Percentiles rank a stretch among this genome's conserved stretches.
Evolutionary conservation across 2,888 invertebrate genomes (phyloP).

Genomic region (Limnephilus lunatus): DNA sequence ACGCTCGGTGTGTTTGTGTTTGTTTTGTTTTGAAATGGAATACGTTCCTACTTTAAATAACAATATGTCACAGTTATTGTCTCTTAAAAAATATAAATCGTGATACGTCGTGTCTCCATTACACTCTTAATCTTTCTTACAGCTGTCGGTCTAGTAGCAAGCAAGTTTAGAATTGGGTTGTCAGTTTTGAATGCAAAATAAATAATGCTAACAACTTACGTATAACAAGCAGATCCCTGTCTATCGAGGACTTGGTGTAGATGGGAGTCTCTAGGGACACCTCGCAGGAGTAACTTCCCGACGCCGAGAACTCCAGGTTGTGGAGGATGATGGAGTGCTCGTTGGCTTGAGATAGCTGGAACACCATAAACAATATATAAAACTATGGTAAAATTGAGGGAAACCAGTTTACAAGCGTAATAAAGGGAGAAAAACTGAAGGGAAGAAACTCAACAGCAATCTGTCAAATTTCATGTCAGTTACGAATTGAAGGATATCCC

Average conservation of each 20-base stretch:
- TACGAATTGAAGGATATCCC: neutral
- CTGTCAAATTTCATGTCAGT: neutral
- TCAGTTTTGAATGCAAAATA: neutral
- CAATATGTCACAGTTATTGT: neutral
- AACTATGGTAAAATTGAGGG: neutral
- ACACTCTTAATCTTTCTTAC: neutral
- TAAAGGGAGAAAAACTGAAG: neutral
- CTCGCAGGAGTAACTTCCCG: slow-evolving; percentile 85
- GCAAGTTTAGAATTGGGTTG: neutral
- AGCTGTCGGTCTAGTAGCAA: neutral
- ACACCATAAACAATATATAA: slow-evolving; percentile 20
- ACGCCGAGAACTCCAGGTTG: slow-evolving; percentile 84
- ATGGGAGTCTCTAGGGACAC: slow-evolving; percentile 86
- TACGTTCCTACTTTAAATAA: neutral
- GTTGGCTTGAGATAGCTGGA: slow-evolving; percentile 81
- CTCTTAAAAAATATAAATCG: neutral
- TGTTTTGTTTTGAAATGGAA: neutral
- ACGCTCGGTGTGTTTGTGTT: neutral
- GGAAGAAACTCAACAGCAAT: neutral
- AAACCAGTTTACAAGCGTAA: neutral
- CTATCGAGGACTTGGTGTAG: slow-evolving; percentile 83
- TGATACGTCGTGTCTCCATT: neutral
- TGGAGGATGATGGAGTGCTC: slow-evolving; percentile 84
- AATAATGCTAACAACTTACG: slow-evolving; percentile 76
- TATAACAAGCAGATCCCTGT: slow-evolving; percentile 84